Conservation (phyloP, 2,888 invertebrate species). For the Agrenia bidenticulata region DNA sequence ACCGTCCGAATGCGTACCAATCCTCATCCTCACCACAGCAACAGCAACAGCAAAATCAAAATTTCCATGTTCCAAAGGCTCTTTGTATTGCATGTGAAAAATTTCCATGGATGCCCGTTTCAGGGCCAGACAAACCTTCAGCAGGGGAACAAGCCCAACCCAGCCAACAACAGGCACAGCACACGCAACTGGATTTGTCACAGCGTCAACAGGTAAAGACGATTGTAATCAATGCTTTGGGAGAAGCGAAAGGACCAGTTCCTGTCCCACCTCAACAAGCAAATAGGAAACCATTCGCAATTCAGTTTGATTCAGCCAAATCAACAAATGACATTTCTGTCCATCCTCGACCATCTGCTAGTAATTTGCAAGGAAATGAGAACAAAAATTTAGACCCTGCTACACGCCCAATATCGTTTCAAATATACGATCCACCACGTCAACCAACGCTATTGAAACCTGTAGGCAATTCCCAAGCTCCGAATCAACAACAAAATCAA, state of each 20-base stretch:
- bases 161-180: conserved; percentile 15
- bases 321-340: conserved; percentile 33
- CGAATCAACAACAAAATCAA: conserved; percentile 16
- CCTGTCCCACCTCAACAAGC: conserved; percentile 29
- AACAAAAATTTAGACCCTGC: conserved; percentile 11
- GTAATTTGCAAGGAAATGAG: conserved; percentile 3
- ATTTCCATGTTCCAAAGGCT: conserved; percentile 50
- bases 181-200: conserved; percentile 14
- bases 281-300: conserved; percentile 45
- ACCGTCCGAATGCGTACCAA: conserved; percentile 27
- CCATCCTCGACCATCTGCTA: not conserved
- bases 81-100: conserved; percentile 51
- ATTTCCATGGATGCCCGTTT: conserved; percentile 52
- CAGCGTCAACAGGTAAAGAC: conserved; percentile 32
- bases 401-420: conserved; percentile 33
- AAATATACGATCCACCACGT: conserved; percentile 30
- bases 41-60: conserved; percentile 26
- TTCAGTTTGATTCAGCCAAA: conserved; percentile 44
- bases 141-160: conserved; percentile 10
- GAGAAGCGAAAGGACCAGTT: conserved; percentile 40
- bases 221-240: conserved; percentile 43
- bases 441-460: conserved; percentile 32
- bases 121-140: conserved; percentile 36
- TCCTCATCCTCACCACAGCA: too few species aligned
- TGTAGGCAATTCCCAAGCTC: conserved; percentile 17